Evolutionary conservation across 2,797 vertebrate genomes (phyloP), one percentile per base, ranked within the genome.

Genomic region (Enteromius afrohamiltoni): DNA sequence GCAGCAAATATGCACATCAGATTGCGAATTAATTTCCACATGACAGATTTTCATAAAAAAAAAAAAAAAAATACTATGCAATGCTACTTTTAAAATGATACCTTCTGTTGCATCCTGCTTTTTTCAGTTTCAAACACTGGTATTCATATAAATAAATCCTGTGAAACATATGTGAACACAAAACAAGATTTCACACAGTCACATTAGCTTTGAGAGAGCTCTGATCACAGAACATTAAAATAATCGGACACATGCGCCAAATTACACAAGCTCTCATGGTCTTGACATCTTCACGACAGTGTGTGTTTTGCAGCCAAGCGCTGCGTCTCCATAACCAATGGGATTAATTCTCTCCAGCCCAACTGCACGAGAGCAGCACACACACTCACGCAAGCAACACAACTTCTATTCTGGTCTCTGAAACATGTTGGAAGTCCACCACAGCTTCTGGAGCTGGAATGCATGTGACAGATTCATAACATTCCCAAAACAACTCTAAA

Each of bases 251-350:
- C 21, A 45, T 53, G 64, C 19, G 3, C 49, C 45, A 21, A 68
- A 55, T n/a, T 16, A n/a, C 64, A 69, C 73, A 83, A 68, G 49
- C 81, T 68, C 47, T 77, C 17, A 34, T 19, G 29, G 53, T 74
- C 34, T 80, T 78, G 80, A 83, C 42, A 65, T 81, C 83, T 85
- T 77, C 67, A 73, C 69, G 51, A 78, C 62, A 23, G 21, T 83
- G 65, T 85, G 77, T 65, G 76, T 73, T 85, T 88, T 80, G 71
- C 55, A 31, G 58, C 21, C 40, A 85, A 80, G 29, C 51, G 58
- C 65, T 53, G 55, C 51, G 31, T 85, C 71, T 80, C 82, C 68
- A 81, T 71, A 83, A 85, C 83, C 23, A 83, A 88, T 68, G n/a
- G 47, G 83, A 88, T 88, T 80, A 86, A 76, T 23, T 70, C 31